Conservation (phyloP, 2,113 vertebrate species). For the Mus spicilegus region DNA sequence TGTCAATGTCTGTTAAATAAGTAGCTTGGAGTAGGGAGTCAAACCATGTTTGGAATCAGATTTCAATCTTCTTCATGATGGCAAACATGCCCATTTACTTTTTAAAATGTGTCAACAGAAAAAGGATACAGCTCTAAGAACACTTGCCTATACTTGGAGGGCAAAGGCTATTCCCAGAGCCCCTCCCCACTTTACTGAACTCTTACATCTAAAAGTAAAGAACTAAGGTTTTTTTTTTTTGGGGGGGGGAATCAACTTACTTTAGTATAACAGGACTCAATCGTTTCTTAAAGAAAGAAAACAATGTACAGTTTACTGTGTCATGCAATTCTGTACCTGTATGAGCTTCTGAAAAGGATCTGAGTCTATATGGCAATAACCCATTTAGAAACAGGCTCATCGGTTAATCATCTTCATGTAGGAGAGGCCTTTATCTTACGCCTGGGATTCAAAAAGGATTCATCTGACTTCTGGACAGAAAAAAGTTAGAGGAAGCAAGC, state of each 20-base stretch:
- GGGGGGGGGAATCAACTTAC: background rate
- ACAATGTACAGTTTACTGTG: background rate
- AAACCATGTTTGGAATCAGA: background rate
- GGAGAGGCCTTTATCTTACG: background rate
- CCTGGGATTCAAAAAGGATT: background rate
- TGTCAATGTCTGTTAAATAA: background rate
- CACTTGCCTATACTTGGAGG: background rate
- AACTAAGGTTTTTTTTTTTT: background rate
- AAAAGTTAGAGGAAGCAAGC: background rate
- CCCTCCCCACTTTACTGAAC: background rate
- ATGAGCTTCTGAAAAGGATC: background rate
- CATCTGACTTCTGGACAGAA: background rate
- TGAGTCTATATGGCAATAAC: background rate
- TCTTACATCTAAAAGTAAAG: conserved; percentile 20
- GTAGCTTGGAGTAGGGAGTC: background rate
- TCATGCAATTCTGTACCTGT: background rate
- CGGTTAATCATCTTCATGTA: background rate
- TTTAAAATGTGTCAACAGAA: background rate
- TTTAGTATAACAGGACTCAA: background rate
- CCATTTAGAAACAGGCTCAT: background rate
- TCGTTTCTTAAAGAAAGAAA: background rate
- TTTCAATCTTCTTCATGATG: too few species aligned
- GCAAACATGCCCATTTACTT: background rate
- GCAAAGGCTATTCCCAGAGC: background rate
- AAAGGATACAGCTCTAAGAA: background rate